Percentiles rank a stretch among this genome's conserved stretches.
Conservation (phyloP, 2,888 invertebrate species). For the Apotomis turbidana region DNA sequence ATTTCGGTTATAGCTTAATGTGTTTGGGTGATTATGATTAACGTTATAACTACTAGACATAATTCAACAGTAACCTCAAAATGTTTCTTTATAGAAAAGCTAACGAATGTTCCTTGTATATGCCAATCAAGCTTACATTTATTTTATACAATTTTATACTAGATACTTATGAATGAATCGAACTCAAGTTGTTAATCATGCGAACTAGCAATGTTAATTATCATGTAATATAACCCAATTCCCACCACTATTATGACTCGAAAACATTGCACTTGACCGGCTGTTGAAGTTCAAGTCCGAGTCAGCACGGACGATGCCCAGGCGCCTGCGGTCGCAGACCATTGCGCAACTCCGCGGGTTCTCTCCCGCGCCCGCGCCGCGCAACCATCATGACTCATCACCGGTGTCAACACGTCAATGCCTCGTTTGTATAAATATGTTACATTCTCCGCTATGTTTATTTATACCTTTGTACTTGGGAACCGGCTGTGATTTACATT, state of each 20-base stretch:
- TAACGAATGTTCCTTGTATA: too few relatives aligned
- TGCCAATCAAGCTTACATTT: too few relatives aligned
- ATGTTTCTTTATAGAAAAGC: too few relatives aligned
- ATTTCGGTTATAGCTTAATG: neutral
- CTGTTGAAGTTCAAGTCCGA: constrained; percentile 70
- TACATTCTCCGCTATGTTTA: constrained; percentile 65
- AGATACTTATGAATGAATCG: too few relatives aligned
- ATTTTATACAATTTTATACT: neutral
- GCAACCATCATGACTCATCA: constrained; percentile 69
- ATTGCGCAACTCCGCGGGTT: constrained; percentile 61
- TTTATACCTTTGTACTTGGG: constrained; percentile 58
- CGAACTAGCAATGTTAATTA: constrained; percentile 5
- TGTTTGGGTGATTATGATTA: neutral
- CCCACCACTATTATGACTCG: constrained; percentile 31
- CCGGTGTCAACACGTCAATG: constrained; percentile 68
- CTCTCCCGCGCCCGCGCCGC: constrained; percentile 49
- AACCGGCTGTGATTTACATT: constrained; percentile 58
- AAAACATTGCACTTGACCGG: constrained; percentile 71
- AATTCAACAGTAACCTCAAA: too few relatives aligned
- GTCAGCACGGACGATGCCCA: constrained; percentile 51
- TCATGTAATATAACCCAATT: constrained; percentile 23
- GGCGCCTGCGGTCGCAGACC: constrained; percentile 43
- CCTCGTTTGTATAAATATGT: constrained; percentile 69
- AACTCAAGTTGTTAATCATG: too few relatives aligned
- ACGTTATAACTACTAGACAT: too few relatives aligned